Conservation (phyloP, 2,113 vertebrate genomes). For the Eupsittula cactorum region DNA sequence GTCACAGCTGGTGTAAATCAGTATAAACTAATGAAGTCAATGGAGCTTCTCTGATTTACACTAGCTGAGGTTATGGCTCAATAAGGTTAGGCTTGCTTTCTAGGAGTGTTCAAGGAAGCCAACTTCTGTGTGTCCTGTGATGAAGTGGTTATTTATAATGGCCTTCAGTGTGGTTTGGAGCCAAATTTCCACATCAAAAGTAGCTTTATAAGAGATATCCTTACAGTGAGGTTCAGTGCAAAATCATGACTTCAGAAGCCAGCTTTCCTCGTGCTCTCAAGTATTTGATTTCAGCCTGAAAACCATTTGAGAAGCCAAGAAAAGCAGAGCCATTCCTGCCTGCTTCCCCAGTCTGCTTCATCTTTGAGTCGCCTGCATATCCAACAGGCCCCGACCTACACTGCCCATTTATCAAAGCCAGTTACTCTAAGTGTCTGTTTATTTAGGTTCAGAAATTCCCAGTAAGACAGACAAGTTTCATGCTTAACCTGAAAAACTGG, state of each 20-base stretch:
- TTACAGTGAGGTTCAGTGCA: conserved; percentile 71
- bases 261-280: conserved; percentile 66
- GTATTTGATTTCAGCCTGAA: conserved; percentile 73
- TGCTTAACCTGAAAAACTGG: conserved; percentile 30
- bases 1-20: conserved; percentile 59
- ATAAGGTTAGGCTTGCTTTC: conserved; percentile 63
- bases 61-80: conserved; percentile 52
- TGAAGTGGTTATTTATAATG: conserved; percentile 76
- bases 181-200: conserved; percentile 76
- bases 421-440: conserved; percentile 65
- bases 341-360: conserved; percentile 70
- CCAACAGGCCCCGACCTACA: conserved; percentile 35
- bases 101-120: conserved; percentile 67
- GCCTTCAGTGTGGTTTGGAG: conserved; percentile 68
- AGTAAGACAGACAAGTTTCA: conserved; percentile 62
- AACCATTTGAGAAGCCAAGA: conserved; percentile 71
- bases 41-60: conserved; percentile 55
- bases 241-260: conserved; percentile 74
- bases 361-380: conserved; percentile 59
- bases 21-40: conserved; percentile 33
- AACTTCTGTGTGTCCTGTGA: conserved; percentile 67
- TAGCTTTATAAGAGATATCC: conserved; percentile 70
- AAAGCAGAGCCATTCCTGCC: conserved; percentile 75
- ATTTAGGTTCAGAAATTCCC: conserved; percentile 59
- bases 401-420: conserved; percentile 66